Percentiles rank a stretch among this genome's conserved stretches.
Evolutionary conservation across 92 coral and sea anemone species (phyloP).

Genomic region (Metridium senile): DNA sequence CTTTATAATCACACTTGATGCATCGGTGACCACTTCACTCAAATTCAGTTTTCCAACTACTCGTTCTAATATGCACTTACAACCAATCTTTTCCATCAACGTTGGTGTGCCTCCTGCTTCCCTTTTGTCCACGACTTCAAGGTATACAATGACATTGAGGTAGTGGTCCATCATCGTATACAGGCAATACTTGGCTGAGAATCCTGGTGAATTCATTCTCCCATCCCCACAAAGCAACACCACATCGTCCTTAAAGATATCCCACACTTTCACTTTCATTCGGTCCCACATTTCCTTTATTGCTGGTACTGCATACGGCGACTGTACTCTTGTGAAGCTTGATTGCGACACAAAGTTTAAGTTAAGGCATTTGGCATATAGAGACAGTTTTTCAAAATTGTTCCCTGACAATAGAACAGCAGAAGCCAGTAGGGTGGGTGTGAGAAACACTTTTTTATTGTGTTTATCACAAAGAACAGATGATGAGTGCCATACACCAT

Average conservation of each 20-base stretch:
- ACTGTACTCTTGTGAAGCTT: conserved; percentile 32
- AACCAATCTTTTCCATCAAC: conserved; percentile 42
- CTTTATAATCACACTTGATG: conserved; percentile 41
- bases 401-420: conserved; percentile 34
- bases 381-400: conserved; percentile 34
- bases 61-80: conserved; percentile 38
- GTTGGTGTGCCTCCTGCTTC: conserved; percentile 47
- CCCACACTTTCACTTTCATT: conserved; percentile 38
- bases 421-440: conserved; percentile 23
- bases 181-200: conserved; percentile 46
- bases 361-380: conserved; percentile 23
- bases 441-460: conserved; percentile 27
- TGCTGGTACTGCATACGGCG: conserved; percentile 37
- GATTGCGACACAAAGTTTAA: conserved; percentile 33
- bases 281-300: conserved; percentile 24
- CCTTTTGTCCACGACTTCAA: conserved; percentile 41
- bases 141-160: conserved; percentile 34
- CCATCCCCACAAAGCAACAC: conserved; percentile 42
- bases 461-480: conserved; percentile 18
- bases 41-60: conserved; percentile 24
- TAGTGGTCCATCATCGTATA: conserved; percentile 47
- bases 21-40: conserved; percentile 47
- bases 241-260: conserved; percentile 24
- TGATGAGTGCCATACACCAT: conserved; percentile 42
- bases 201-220: conserved; percentile 53